Percentiles rank a stretch among this genome's conserved stretches.
phyloP scores from a whole-genome alignment of 2,113 vertebrate species.

The Prionailurus bengalensis region DNA sequence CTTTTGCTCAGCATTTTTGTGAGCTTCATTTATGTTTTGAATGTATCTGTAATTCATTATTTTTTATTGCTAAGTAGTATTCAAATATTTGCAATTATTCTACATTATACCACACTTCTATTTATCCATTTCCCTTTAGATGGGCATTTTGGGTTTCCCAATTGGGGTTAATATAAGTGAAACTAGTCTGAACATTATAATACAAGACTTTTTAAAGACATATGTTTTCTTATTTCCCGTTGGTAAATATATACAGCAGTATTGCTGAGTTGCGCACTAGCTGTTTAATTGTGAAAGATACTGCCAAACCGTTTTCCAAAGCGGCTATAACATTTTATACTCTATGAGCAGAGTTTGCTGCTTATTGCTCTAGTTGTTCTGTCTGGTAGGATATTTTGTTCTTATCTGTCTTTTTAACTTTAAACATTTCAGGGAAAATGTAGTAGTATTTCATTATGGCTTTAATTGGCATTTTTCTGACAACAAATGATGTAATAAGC shows the following conservation, averaged over 20 bases:
- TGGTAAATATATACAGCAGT: neutral
- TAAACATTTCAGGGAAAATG: neutral
- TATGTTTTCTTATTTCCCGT: neutral
- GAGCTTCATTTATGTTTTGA: neutral
- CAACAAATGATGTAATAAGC: neutral
- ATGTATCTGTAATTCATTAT: neutral
- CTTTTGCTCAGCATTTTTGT: slow-evolving; percentile 22
- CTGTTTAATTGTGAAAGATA: neutral
- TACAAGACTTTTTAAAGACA: neutral
- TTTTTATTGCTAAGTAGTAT: neutral
- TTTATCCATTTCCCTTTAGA: slow-evolving; percentile 6
- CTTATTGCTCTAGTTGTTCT: neutral
- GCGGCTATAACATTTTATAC: neutral
- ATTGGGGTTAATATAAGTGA: slow-evolving; percentile 14
- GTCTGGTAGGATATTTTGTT: neutral
- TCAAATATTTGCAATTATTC: neutral
- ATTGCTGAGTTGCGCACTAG: neutral
- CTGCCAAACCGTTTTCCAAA: neutral
- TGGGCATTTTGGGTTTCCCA: slow-evolving; percentile 2
- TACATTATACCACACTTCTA: neutral
- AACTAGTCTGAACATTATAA: neutral
- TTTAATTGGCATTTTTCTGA: slow-evolving; percentile 29
- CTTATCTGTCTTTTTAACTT: neutral
- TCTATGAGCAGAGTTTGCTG: neutral
- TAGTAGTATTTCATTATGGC: neutral